These are phyloP conservation scores for Simalia tracyae DNA, from an alignment of 2,797 vertebrate genomes.

Conservation along the genomic window DNA sequence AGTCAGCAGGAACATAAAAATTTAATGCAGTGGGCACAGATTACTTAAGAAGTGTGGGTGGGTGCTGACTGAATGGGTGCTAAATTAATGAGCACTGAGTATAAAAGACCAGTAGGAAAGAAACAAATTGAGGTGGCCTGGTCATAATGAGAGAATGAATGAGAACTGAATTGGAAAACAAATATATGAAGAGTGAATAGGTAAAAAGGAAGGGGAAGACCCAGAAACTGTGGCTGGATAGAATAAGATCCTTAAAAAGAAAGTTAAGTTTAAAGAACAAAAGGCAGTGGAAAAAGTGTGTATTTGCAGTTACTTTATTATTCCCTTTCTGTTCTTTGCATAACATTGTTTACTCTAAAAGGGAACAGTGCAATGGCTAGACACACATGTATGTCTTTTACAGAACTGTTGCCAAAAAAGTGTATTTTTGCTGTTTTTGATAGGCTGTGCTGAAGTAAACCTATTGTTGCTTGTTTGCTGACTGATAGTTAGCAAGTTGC, in stretches of 20 bases:
- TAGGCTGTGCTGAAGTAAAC: neutral
- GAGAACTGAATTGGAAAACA: neutral
- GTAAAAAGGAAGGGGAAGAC: neutral
- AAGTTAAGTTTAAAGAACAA: neutral
- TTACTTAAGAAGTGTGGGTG: neutral
- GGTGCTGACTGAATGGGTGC: neutral
- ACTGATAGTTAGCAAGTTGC: neutral
- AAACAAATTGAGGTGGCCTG: neutral
- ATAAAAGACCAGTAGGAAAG: neutral
- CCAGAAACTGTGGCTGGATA: neutral
- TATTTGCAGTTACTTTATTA: neutral
- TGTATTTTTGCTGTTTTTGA: neutral
- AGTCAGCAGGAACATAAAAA: neutral
- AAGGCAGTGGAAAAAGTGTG: neutral
- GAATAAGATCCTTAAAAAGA: neutral
- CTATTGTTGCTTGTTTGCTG: neutral
- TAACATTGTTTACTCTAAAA: neutral
- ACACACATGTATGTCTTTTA: neutral
- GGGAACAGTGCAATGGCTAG: neutral
- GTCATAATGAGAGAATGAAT: neutral
- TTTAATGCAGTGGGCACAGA: neutral
- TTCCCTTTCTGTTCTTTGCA: neutral
- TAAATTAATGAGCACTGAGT: neutral
- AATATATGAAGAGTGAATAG: neutral
- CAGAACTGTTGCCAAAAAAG: neutral